These are phyloP conservation scores for Elachura formosa DNA, from an alignment of 2,113 vertebrate species.

Conservation along the genomic window DNA sequence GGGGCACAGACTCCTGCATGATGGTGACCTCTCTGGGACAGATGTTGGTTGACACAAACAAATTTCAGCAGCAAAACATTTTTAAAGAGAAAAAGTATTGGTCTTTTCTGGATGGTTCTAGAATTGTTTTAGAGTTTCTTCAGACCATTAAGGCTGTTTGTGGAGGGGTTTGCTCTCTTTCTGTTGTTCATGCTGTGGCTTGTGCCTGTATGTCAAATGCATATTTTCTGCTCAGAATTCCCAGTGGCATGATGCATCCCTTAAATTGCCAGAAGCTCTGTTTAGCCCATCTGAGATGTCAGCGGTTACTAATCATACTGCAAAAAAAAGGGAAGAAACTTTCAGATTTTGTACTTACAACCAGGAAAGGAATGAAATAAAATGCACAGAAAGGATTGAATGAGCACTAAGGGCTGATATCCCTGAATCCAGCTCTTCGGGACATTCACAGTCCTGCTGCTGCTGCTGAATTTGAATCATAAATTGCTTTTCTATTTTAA, in stretches of 20 bases:
- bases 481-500: not conserved
- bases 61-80: not conserved
- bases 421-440: not conserved
- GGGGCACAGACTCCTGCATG: not conserved
- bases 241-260: not conserved
- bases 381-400: not conserved
- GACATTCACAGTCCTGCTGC: not conserved
- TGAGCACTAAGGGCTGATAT: not conserved
- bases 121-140: not conserved
- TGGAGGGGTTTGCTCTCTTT: not conserved
- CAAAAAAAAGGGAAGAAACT: not conserved
- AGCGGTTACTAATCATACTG: not conserved
- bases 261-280: not conserved
- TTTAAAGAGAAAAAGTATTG: not conserved
- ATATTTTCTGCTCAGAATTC: not conserved
- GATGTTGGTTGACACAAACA: accelerated
- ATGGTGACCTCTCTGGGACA: not conserved
- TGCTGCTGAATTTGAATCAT: not conserved
- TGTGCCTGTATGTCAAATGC: not conserved
- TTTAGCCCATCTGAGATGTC: not conserved
- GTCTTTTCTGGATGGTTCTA: not conserved
- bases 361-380: not conserved
- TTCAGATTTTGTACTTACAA: not conserved
- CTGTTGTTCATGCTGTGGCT: accelerated
- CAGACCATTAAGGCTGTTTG: not conserved